Conservation (phyloP, 2,888 invertebrate genomes). For the Drosophila tanythrix region DNA sequence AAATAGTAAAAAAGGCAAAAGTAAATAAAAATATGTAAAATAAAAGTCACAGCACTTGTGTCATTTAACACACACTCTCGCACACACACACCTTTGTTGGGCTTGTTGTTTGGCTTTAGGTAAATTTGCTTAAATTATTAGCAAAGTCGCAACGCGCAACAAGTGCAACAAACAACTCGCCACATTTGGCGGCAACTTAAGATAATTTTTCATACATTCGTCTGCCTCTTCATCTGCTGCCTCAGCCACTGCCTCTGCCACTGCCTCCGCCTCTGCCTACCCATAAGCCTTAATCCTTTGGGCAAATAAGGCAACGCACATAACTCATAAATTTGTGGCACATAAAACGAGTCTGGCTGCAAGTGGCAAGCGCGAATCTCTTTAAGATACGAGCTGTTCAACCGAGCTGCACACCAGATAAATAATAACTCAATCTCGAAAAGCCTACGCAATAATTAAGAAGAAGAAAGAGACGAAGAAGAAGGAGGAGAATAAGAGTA, state of each 20-base stretch:
- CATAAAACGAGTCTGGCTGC: conserved; percentile 54
- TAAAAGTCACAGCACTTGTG: conserved; percentile 59
- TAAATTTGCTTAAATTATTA: conserved; percentile 79
- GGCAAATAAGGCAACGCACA: conserved; percentile 66
- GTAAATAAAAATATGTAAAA: conserved; percentile 20
- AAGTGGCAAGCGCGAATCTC: conserved; percentile 19
- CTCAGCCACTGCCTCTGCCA: not conserved
- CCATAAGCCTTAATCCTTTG: conserved; percentile 68
- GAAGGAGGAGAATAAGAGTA: not conserved
- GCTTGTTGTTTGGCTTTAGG: conserved; percentile 57
- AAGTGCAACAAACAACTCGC: conserved; percentile 41
- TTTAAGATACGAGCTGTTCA: conserved; percentile 71
- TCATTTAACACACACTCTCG: conserved; percentile 27
- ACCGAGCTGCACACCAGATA: conserved; percentile 52
- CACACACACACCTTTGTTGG: conserved; percentile 63
- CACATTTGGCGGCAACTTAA: conserved; percentile 59
- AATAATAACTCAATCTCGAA: conserved; percentile 74
- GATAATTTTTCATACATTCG: conserved; percentile 41
- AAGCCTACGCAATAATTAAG: conserved; percentile 43
- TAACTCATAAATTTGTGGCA: conserved; percentile 77
- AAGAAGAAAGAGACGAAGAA: not conserved
- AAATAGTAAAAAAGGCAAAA: conserved; percentile 53
- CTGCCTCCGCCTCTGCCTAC: conserved; percentile 1
- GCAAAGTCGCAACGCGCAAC: conserved; percentile 52
- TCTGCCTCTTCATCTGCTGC: not conserved